Percentiles rank a stretch among this genome's conserved stretches.
Conservation (phyloP, 1,140 invertebrate genomes). For the Lordiphosa stackelbergi region DNA sequence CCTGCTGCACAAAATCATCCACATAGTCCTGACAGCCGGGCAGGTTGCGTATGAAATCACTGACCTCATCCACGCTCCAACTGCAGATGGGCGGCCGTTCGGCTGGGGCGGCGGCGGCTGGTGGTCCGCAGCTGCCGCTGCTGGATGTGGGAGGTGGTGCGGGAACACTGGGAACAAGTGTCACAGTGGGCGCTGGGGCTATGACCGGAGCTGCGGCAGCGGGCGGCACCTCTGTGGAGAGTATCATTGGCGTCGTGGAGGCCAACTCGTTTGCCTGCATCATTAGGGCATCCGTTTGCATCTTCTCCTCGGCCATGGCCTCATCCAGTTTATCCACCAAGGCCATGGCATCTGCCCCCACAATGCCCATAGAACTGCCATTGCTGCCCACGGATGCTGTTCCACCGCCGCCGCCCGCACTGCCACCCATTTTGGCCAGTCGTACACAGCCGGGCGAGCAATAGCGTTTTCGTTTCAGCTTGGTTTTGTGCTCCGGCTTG, state of each 20-base stretch:
- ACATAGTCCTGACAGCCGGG: slow-evolving; percentile 95
- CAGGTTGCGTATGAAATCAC: slow-evolving; percentile 91
- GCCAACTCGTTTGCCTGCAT: slow-evolving; percentile 17
- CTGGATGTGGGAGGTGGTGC: slow-evolving; percentile 4
- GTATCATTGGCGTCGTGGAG: slow-evolving; percentile 3
- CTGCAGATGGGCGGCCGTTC: slow-evolving; percentile 54
- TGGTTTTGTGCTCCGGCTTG: slow-evolving; percentile 83
- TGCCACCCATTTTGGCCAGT: slow-evolving; percentile 43
- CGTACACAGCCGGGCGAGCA: slow-evolving; percentile 80
- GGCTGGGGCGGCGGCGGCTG: not conserved
- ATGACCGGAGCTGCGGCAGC: slow-evolving; percentile 2
- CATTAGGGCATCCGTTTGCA: slow-evolving; percentile 48
- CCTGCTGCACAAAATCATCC: slow-evolving; percentile 95
- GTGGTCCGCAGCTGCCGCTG: not conserved
- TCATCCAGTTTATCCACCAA: slow-evolving; percentile 60
- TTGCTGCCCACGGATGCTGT: slow-evolving; percentile 15
- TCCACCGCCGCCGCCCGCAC: not conserved
- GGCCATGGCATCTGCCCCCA: slow-evolving; percentile 47
- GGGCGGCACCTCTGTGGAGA: slow-evolving; percentile 6
- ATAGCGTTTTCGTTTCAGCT: slow-evolving; percentile 87
- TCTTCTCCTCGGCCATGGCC: slow-evolving; percentile 60
- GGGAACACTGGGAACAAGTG: slow-evolving; percentile 6
- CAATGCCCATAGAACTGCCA: slow-evolving; percentile 43
- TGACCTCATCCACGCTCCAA: slow-evolving; percentile 84
- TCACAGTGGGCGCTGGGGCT: slow-evolving; percentile 2